phyloP scores from a whole-genome alignment of 1,140 invertebrate species.

The Pseudomyrmex pallidus region DNA sequence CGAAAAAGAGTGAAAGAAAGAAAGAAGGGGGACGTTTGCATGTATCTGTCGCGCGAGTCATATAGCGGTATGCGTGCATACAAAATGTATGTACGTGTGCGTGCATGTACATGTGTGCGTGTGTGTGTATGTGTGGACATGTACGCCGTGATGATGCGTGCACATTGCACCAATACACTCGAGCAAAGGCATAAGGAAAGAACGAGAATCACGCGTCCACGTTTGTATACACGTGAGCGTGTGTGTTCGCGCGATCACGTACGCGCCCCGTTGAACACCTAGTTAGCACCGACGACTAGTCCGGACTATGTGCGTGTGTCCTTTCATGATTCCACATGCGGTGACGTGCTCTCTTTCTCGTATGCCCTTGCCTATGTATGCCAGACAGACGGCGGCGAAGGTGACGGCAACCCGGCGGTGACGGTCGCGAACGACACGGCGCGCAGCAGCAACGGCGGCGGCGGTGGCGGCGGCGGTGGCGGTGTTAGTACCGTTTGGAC shows the following conservation, averaged over 20 bases:
- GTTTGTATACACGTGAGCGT: not conserved
- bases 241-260: conserved; percentile 9
- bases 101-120: not conserved
- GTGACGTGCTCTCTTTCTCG: conserved; percentile 44
- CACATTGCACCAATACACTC: conserved; percentile 28
- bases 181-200: not conserved
- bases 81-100: not conserved
- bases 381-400: conserved; percentile 47
- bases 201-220: not conserved
- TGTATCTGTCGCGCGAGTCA: conserved; percentile 55
- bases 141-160: not conserved
- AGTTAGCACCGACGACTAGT: conserved; percentile 39
- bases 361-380: conserved; percentile 57
- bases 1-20: conserved; percentile 27
- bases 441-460: not conserved
- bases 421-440: not conserved
- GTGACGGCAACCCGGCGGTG: conserved; percentile 2
- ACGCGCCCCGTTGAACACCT: conserved; percentile 47
- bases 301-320: conserved; percentile 38
- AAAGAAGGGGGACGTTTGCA: conserved; percentile 32
- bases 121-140: no score
- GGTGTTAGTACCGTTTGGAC: conserved; percentile 67
- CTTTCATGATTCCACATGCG: conserved; percentile 55
- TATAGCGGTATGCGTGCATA: conserved; percentile 51
- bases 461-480: not conserved